A percentile compares a stretch with the other conserved stretches of the same genome.
phyloP scores from a whole-genome alignment of 1,140 invertebrate species.

The Drosophila novamexicana region DNA sequence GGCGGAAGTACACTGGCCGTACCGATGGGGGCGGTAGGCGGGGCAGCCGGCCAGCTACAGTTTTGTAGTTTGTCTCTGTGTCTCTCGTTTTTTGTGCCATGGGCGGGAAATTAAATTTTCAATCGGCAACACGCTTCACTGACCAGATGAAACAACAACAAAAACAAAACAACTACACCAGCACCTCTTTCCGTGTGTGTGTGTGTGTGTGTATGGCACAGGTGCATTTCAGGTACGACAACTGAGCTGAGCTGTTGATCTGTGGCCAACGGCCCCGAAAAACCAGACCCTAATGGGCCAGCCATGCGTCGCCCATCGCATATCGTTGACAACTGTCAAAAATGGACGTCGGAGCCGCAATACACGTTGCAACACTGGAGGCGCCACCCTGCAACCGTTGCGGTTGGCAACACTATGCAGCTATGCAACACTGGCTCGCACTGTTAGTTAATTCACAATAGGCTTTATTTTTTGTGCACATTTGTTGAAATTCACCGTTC shows the following conservation, averaged over 20 bases:
- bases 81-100: constrained; percentile 41
- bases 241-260: constrained; percentile 38
- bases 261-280: constrained; percentile 15
- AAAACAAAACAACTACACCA: constrained; percentile 8
- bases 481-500: not conserved
- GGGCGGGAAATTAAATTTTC: constrained; percentile 81
- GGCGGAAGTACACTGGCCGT: constrained; percentile 69
- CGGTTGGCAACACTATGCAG: no score
- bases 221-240: constrained; percentile 7
- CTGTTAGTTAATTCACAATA: not conserved
- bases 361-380: no score
- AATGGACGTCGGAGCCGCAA: not conserved
- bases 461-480: not conserved
- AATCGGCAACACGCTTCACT: constrained; percentile 73
- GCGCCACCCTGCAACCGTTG: no score
- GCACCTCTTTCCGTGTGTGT: not conserved
- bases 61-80: constrained; percentile 9
- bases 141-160: constrained; percentile 56
- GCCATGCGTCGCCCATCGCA: constrained; percentile 14
- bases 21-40: constrained; percentile 2
- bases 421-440: not conserved
- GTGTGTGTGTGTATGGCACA: not conserved
- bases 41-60: not conserved
- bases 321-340: constrained; percentile 19
- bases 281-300: constrained; percentile 23